phyloP scores from a whole-genome alignment of 1,140 invertebrate genomes.

The Metaphire vulgaris region DNA sequence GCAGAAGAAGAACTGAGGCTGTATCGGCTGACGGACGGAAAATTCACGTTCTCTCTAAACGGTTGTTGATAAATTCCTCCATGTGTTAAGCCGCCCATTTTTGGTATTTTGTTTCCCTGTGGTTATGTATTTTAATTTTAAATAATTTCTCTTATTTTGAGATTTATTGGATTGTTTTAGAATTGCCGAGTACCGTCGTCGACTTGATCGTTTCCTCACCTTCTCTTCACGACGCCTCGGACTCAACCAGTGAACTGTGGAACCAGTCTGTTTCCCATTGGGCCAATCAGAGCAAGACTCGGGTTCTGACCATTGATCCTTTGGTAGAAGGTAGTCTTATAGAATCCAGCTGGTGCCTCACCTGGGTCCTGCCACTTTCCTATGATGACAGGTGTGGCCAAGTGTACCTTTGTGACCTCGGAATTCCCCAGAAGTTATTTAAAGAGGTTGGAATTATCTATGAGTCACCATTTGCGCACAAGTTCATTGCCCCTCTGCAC shows the following conservation, averaged over 20 bases:
- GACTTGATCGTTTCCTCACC: neutral
- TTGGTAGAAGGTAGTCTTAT: conserved; percentile 59
- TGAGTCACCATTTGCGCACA: conserved; percentile 77
- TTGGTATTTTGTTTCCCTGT: neutral
- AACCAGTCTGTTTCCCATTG: conserved; percentile 57
- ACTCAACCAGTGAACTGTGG: too few species aligned
- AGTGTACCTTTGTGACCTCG: conserved; percentile 78
- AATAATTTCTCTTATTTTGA: neutral
- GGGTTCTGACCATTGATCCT: conserved; percentile 74
- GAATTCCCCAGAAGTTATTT: conserved; percentile 70
- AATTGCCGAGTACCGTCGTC: neutral
- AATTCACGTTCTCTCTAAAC: neutral
- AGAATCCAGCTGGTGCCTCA: conserved; percentile 66
- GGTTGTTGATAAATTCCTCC: too few species aligned
- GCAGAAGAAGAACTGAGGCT: neutral
- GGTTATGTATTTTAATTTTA: neutral
- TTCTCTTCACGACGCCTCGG: too few species aligned
- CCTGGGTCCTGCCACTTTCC: conserved; percentile 65
- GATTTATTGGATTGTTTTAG: too few species aligned
- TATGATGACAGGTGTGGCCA: conserved; percentile 66
- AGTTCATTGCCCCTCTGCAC: conserved; percentile 77
- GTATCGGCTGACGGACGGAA: neutral
- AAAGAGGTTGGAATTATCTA: conserved; percentile 70
- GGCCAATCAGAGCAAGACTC: conserved; percentile 66
- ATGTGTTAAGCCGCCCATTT: too few species aligned